Evolutionary conservation across 2,797 vertebrate species (phyloP), one percentile per base, ranked within the genome.

Genomic region (Pampus argenteus): DNA sequence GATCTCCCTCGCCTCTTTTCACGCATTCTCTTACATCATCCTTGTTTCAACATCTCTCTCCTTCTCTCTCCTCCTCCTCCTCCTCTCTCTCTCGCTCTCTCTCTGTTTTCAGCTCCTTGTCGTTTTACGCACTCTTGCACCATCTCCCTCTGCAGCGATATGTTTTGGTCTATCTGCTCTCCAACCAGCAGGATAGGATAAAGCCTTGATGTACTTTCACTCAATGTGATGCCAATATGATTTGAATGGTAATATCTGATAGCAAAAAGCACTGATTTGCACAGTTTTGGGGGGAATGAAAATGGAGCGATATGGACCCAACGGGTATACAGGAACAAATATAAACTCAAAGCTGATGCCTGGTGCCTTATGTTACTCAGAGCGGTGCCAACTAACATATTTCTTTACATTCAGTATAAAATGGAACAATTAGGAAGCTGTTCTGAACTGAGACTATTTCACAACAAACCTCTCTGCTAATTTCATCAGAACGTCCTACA

Each of bases 81-180:
- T 70, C 71, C 61, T 17, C 57, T 29, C 66, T 73, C 71, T 7
- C 40, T 66, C 55, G 20, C 50, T 60, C 77, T 71, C 77, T 71
- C 68, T 73, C 74, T 81, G 82, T 90, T 83, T 87, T 76, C 71
- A 85, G 81, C 79, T 85, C 75, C 80, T 87, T 90, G 87, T 92
- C 87, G 74, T 91, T 92, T 91, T 91, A 89, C 88, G 84, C 87
- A 69, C 89, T 91, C 86, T 92, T 92, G 89, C 90, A 90, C 90
- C 90, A 92, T 93, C 90, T 92, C 89, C 87, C 87, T 88, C 88
- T 87, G 85, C 86, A 89, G 86, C 67, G 72, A 87, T 88, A 80
- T 86, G 85, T 89, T 91, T 90, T 85, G 86, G 82, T 91, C 88
- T 84, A 90, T 91, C 90, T 87, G 81, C 78, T 90, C 84, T 89